Conservation (phyloP, 2,888 invertebrate genomes). For the Nephrotoma appendiculata region DNA sequence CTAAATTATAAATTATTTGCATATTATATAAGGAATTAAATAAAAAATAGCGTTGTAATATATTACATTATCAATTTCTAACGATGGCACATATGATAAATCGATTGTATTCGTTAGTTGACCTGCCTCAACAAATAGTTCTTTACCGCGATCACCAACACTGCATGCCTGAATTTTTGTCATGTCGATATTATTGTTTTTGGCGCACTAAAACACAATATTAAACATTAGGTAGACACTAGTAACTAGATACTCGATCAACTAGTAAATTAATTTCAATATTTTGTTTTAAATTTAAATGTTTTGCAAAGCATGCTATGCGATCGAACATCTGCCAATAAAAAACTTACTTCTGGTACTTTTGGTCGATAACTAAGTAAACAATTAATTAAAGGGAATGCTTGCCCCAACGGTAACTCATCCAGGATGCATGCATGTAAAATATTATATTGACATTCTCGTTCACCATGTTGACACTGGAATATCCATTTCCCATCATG, state of each 20-base stretch:
- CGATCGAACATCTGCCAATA: too few relatives aligned
- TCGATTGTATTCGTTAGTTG: conserved; percentile 20
- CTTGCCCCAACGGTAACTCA: conserved; percentile 12
- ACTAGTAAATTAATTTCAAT: too few relatives aligned
- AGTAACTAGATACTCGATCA: too few relatives aligned
- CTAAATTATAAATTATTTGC: not conserved
- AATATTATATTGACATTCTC: conserved; percentile 28
- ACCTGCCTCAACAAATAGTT: conserved; percentile 25
- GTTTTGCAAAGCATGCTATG: too few relatives aligned
- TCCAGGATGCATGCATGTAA: conserved; percentile 28
- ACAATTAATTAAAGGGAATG: conserved; percentile 24
- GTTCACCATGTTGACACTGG: conserved; percentile 24
- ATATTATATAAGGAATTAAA: not conserved
- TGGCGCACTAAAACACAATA: conserved; percentile 18
- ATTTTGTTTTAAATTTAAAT: too few relatives aligned
- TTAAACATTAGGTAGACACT: too few relatives aligned
- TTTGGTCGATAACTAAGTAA: conserved; percentile 16
- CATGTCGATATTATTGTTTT: conserved; percentile 18
- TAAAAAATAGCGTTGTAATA: not conserved
- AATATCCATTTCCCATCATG: conserved; percentile 10
- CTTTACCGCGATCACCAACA: conserved; percentile 16
- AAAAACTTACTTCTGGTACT: not conserved
- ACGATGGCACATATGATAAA: conserved; percentile 25
- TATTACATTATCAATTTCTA: conserved; percentile 26
- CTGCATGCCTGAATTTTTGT: conserved; percentile 20